phyloP scores from a whole-genome alignment of 2,888 invertebrate genomes.

The Catocala fraxini region DNA sequence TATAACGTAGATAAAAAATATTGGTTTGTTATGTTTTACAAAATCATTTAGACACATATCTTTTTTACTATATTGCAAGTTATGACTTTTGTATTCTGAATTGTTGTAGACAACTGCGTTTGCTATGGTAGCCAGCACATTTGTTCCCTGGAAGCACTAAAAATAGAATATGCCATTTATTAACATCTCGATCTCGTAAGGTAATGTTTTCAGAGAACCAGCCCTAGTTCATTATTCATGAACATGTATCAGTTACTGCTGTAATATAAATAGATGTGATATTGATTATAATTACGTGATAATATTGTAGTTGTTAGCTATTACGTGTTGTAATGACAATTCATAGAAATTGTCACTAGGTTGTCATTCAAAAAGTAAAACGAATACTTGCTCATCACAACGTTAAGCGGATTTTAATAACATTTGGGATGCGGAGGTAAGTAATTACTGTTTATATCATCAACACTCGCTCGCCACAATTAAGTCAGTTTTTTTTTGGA shows the following conservation, averaged over 20 bases:
- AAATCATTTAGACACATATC: conserved; percentile 33
- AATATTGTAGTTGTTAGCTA: conserved; percentile 27
- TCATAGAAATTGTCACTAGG: conserved; percentile 51
- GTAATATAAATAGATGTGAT: conserved; percentile 31
- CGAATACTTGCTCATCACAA: conserved; percentile 53
- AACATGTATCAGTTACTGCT: conserved; percentile 32
- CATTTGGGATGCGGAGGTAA: conserved; percentile 75
- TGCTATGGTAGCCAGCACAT: background rate
- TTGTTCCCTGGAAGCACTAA: background rate
- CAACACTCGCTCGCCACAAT: conserved; percentile 83
- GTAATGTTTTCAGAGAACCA: conserved; percentile 17
- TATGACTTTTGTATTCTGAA: background rate
- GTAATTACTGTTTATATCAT: conserved; percentile 85
- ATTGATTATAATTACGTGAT: conserved; percentile 37
- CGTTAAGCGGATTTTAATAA: conserved; percentile 86
- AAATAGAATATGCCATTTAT: conserved; percentile 11
- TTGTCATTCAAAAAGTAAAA: conserved; percentile 42
- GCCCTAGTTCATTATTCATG: conserved; percentile 17
- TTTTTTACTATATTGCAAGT: conserved; percentile 27
- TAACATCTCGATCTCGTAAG: conserved; percentile 9
- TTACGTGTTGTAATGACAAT: conserved; percentile 23
- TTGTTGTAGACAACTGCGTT: background rate
- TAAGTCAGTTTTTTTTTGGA: conserved; percentile 81
- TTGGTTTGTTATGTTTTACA: conserved; percentile 36
- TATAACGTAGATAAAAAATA: conserved; percentile 63